Percentiles rank a stretch among this genome's conserved stretches.
Conservation (phyloP, 2,888 invertebrate species). For the Blastobasis adustella region DNA sequence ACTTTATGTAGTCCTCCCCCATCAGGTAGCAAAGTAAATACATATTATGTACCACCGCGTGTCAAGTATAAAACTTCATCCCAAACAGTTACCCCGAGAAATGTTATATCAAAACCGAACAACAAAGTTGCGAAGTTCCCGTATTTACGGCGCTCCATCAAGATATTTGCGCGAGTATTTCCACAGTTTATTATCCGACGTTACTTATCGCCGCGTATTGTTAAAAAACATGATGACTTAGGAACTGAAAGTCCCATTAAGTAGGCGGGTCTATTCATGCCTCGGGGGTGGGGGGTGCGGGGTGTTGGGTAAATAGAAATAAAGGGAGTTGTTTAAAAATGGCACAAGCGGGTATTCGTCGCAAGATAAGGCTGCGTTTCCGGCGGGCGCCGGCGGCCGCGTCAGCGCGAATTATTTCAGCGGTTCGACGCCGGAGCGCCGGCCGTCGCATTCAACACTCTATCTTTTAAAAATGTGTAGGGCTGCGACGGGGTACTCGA, state of each 20-base stretch:
- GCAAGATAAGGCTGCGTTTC: slow-evolving; percentile 72
- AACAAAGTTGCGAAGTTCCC: slow-evolving; percentile 36
- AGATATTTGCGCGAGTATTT: slow-evolving; percentile 58
- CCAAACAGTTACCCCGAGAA: no score
- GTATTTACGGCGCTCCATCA: slow-evolving; percentile 56
- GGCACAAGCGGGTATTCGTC: slow-evolving; percentile 69
- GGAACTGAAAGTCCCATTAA: slow-evolving; percentile 73
- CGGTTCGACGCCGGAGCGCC: slow-evolving; percentile 60
- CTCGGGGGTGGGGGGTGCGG: slow-evolving; percentile 32
- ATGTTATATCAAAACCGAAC: slow-evolving; percentile 23
- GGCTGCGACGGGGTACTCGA: slow-evolving; percentile 23
- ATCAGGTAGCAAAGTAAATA: no score
- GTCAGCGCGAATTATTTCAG: slow-evolving; percentile 64
- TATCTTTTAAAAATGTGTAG: slow-evolving; percentile 69
- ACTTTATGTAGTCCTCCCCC: no score
- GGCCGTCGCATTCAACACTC: slow-evolving; percentile 69
- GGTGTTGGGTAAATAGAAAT: slow-evolving; percentile 60
- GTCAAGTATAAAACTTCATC: no score
- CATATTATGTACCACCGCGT: no score
- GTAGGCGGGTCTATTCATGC: slow-evolving; percentile 70
- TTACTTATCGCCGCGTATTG: slow-evolving; percentile 63
- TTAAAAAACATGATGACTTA: slow-evolving; percentile 73
- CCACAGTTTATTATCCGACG: slow-evolving; percentile 68
- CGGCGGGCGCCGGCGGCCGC: slow-evolving; percentile 47
- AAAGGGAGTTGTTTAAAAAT: slow-evolving; percentile 75